Conservation (phyloP, 2,113 vertebrate species). For the Spea multiplicata region DNA sequence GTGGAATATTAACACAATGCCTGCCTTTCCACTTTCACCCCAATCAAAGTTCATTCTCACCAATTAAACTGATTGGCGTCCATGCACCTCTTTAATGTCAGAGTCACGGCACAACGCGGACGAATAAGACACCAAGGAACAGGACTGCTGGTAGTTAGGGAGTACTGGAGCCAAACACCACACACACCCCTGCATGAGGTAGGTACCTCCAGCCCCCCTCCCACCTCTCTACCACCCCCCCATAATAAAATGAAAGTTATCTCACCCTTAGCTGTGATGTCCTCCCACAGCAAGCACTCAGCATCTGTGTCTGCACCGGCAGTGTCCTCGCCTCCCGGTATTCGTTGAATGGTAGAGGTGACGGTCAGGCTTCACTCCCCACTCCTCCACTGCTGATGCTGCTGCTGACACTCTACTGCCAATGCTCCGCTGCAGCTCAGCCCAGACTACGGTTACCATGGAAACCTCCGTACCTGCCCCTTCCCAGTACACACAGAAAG, state of each 20-base stretch:
- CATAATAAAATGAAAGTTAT: constrained; percentile 27
- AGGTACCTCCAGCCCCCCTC: neutral
- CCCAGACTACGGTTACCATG: constrained; percentile 42
- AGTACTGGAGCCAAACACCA: constrained; percentile 8
- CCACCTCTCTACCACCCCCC: neutral
- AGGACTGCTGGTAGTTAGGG: neutral
- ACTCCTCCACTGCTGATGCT: constrained; percentile 6
- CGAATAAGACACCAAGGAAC: neutral
- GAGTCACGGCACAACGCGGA: no score
- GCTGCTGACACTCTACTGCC: constrained; percentile 46
- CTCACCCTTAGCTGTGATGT: constrained; percentile 39
- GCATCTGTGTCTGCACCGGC: constrained; percentile 12
- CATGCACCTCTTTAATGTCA: neutral
- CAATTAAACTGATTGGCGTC: neutral
- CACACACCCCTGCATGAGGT: constrained; percentile 25
- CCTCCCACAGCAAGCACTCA: constrained; percentile 17
- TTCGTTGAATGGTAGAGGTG: constrained; percentile 43
- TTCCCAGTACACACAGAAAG: constrained; percentile 6
- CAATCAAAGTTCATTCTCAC: constrained; percentile 22
- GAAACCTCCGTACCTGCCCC: constrained; percentile 32
- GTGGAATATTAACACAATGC: neutral
- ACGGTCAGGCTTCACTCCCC: constrained; percentile 17
- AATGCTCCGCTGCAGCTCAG: constrained; percentile 44
- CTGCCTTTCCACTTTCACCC: constrained; percentile 1
- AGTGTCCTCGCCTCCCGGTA: constrained; percentile 26